These are phyloP conservation scores for Panzeria rudis DNA, from an alignment of 2,888 invertebrate species.

Conservation along the genomic window DNA sequence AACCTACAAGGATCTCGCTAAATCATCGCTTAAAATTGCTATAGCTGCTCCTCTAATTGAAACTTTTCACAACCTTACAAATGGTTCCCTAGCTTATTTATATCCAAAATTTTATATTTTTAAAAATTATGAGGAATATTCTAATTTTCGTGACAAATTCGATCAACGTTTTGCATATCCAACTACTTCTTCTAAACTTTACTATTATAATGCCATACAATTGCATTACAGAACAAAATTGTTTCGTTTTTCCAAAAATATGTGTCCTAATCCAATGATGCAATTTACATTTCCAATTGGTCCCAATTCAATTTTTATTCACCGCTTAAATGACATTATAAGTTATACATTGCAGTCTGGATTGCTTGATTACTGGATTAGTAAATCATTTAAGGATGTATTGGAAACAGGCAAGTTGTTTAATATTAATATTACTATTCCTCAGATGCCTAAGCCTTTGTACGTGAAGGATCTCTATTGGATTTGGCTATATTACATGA, in stretches of 20 bases:
- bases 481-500: slow-evolving; percentile 54
- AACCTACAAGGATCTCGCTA: slow-evolving; percentile 45
- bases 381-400: slow-evolving; percentile 55
- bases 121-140: not conserved
- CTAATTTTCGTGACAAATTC: slow-evolving; percentile 36
- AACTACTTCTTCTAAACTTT: slow-evolving; percentile 32
- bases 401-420: slow-evolving; percentile 16
- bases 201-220: slow-evolving; percentile 42
- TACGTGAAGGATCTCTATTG: slow-evolving; percentile 52
- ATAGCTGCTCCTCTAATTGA: slow-evolving; percentile 8
- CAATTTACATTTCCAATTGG: slow-evolving; percentile 50
- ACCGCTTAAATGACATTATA: slow-evolving; percentile 44
- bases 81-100: slow-evolving; percentile 14
- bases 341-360: slow-evolving; percentile 55
- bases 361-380: slow-evolving; percentile 58
- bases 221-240: not conserved
- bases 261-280: slow-evolving; percentile 60
- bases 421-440: slow-evolving; percentile 26
- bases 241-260: slow-evolving; percentile 41
- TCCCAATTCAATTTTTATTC: slow-evolving; percentile 47
- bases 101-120: slow-evolving; percentile 27
- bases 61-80: slow-evolving; percentile 19
- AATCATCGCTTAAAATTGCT: slow-evolving; percentile 42
- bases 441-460: not conserved
- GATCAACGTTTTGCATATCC: slow-evolving; percentile 50